These are phyloP conservation scores for Scaptomyza montana DNA, from an alignment of 1,140 invertebrate species.

Conservation along the genomic window DNA sequence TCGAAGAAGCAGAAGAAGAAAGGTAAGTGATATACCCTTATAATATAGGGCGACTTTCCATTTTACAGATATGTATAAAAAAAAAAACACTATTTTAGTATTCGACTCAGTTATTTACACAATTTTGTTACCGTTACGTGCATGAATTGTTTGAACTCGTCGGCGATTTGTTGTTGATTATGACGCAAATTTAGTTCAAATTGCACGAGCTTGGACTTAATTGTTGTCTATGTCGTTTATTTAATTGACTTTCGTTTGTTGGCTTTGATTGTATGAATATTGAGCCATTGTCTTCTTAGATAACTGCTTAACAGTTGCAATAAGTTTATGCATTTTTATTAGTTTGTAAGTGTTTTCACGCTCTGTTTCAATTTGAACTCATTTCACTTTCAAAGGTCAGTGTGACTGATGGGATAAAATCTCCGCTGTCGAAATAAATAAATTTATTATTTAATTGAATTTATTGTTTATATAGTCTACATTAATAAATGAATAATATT, in stretches of 20 bases:
- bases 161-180: conserved; percentile 23
- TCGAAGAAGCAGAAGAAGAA: conserved; percentile 21
- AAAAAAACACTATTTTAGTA: conserved; percentile 20
- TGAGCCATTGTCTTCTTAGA: conserved; percentile 43
- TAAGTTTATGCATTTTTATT: conserved; percentile 30
- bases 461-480: too few species aligned
- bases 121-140: conserved; percentile 40
- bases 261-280: conserved; percentile 53
- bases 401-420: neutral
- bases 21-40: conserved; percentile 50
- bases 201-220: conserved; percentile 53
- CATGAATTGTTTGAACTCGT: conserved; percentile 24
- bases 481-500: too few species aligned
- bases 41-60: conserved; percentile 41
- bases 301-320: conserved; percentile 35
- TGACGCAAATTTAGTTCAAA: conserved; percentile 50
- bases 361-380: conserved; percentile 34
- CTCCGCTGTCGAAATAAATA: too few species aligned
- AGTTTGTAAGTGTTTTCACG: conserved; percentile 42
- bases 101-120: conserved; percentile 28
- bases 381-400: conserved; percentile 50
- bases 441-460: too few species aligned
- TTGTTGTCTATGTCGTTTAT: conserved; percentile 33
- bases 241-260: conserved; percentile 32
- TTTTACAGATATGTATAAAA: conserved; percentile 21